Base-by-base conservation (phyloP, 2,113 vertebrate species). In the Dolichallabes microphthalmus region DNA sequence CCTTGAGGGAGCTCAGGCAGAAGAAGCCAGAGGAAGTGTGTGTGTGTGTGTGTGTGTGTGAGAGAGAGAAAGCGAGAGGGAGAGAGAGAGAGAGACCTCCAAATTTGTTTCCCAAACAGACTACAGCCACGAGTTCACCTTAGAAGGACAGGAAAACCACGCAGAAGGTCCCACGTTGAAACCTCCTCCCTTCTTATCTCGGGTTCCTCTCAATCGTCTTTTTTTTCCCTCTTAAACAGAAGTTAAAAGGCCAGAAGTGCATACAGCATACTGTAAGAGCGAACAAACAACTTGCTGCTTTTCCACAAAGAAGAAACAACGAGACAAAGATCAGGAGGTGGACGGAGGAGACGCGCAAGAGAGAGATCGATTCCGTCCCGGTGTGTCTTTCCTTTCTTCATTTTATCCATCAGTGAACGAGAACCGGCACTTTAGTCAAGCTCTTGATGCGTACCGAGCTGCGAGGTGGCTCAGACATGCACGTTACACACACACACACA, bases 371-470 rank as follows among this genome's bases (percentile, higher is more conserved):
- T 78, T 78, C n/a, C n/a, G 64, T 69, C 64, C 80, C 35, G 52
- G 35, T 57, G 58, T 17, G 39, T 83, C 63, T 22, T 32, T 68
- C 45, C 61, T 66, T 68, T 53, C 80, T 82, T 55, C 61, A 45
- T 57, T 30, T 45, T 12, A 22, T 61, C 50, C 61, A 55, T 75
- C 69, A 77, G 63, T 82, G 52, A 61, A 60, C 35, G 32, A 58
- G 30, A 82, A 77, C 10, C 79, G 68, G 52, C 82, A 87, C 76
- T 87, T 66, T 57, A 75, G 9, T 75, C 82, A 84, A 83, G 55
- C 27, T 53, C 60, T 75, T 85, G 50, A 77, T 68, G 52, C 25
- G 25, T 82, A 10, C 27, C 52, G 25, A 63, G 69, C 68, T 53
- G 45, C 19, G 12, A 87, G 60, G 68, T 60, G 55, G 77, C 82